Evolutionary conservation across 2,113 vertebrate species (phyloP).

Genomic region (Archocentrus centrarchus): DNA sequence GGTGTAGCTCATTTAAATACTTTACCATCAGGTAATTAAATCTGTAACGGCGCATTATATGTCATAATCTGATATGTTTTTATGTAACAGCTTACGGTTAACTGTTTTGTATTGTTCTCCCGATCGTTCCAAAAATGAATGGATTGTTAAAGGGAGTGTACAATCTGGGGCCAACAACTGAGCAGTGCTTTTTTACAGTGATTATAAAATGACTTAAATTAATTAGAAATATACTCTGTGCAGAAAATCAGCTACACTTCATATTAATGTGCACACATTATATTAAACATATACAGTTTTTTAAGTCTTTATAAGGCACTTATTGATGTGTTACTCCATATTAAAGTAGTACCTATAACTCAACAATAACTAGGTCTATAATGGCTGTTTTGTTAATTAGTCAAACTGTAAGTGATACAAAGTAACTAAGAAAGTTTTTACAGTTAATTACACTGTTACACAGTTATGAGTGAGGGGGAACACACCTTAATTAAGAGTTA

Average conservation of each 20-base stretch:
- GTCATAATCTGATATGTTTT: neutral
- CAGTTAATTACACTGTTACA: no score
- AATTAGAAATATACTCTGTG: no score
- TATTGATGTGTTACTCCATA: neutral
- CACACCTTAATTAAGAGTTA: neutral
- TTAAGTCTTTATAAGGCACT: neutral
- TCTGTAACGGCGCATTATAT: neutral
- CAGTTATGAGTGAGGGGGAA: neutral
- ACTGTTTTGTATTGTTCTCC: neutral
- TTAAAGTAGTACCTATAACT: no score
- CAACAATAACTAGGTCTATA: no score
- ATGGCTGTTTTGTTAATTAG: neutral
- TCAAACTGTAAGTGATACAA: rapidly evolving
- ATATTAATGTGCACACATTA: no score
- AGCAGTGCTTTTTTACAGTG: neutral
- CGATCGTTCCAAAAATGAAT: neutral
- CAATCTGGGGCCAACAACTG: rapidly evolving
- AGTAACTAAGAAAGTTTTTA: neutral
- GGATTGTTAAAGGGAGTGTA: neutral
- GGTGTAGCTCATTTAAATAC: slow-evolving; percentile 3
- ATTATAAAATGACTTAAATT: neutral
- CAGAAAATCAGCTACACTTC: no score
- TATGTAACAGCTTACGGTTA: neutral
- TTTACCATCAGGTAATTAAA: slow-evolving; percentile 9
- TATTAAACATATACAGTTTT: no score